Percentiles rank a stretch among this genome's conserved stretches.
phyloP scores from a whole-genome alignment of 2,888 invertebrate species.

The Physocephala rufipes region DNA sequence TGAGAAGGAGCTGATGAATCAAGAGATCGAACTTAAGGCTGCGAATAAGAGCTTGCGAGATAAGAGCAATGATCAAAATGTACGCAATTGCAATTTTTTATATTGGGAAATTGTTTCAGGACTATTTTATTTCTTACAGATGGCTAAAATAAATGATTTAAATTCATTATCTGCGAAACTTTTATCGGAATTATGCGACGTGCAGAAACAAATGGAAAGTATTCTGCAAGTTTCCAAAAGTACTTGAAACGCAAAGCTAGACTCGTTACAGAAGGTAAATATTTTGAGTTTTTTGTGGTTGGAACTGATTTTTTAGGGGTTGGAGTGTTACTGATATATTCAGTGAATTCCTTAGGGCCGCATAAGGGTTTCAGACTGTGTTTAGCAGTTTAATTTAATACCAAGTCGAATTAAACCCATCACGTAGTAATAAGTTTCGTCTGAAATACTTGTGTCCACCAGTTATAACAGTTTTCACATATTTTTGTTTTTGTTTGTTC shows the following conservation, averaged over 20 bases:
- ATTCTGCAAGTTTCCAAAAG: constrained; percentile 64
- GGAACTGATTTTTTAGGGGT: neutral
- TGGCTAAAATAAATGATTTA: constrained; percentile 62
- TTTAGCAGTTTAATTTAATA: no score
- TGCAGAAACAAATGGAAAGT: constrained; percentile 67
- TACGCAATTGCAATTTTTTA: no score
- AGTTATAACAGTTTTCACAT: no score
- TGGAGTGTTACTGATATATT: no score
- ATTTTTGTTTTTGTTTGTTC: neutral
- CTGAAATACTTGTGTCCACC: no score
- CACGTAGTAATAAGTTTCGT: no score
- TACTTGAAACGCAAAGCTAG: constrained; percentile 65
- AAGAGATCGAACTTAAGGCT: constrained; percentile 82
- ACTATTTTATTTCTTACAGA: constrained; percentile 55
- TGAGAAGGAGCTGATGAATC: constrained; percentile 82
- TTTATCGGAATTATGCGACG: constrained; percentile 60
- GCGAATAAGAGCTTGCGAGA: constrained; percentile 64
- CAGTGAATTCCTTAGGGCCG: no score
- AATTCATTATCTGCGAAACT: constrained; percentile 63
- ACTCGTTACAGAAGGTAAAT: constrained; percentile 58
- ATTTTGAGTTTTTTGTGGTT: constrained; percentile 3
- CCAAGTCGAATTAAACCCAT: no score
- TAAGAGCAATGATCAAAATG: constrained; percentile 78
- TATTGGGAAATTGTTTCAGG: no score
- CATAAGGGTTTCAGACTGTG: no score